Evolutionary conservation across 2,888 invertebrate genomes (phyloP), one percentile per base, ranked within the genome.

Genomic region (Lasioglossum zephyrum): DNA sequence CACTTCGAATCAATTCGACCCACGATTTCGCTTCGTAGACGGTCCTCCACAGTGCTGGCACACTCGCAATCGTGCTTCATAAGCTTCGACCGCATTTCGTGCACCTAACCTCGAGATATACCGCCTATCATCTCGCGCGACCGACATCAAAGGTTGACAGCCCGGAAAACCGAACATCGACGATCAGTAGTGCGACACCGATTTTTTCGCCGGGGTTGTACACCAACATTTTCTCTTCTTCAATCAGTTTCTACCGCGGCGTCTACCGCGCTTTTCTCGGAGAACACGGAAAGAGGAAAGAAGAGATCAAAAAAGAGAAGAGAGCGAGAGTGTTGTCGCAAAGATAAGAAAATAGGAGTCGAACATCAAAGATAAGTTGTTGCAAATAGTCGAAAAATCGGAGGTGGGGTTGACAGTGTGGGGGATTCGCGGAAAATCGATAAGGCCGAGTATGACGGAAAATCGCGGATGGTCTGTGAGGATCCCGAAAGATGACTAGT

Each of bases 1-100:
- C 91, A 87, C 91, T 89, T 87, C 87, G 87, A 92, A 92, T 92
- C 92, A 92, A 92, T 92, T 90, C 90, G 87, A 87, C 85, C 83
- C 86, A 88, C 89, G 88, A 90, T 90, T 86, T 90, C 90, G 88
- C 83, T 87, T 84, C 82, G 90, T 88, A 86, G 85, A 90, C 86
- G 89, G 81, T 89, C 81, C 86, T 85, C 84, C 57, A 78, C 77
- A 74, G 76, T 70, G 73, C 76, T 79, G 75, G 73, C 76, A 81
- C 81, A 82, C 81, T 83, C 88, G 84, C 86, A 82, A 84, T 81
- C 87, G 87, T 78, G 87, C 81, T 66, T 85, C 81, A 77, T 87
- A 82, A 88, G 87, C 87, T 73, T 79, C 84, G 79, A 78, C 84
- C 84, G 81, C 83, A 73, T 87, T 83, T 79, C 70, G 70, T 73